These are phyloP conservation scores for Callithrix jacchus DNA, from an alignment of 2,113 vertebrate species.

Conservation along the genomic window DNA sequence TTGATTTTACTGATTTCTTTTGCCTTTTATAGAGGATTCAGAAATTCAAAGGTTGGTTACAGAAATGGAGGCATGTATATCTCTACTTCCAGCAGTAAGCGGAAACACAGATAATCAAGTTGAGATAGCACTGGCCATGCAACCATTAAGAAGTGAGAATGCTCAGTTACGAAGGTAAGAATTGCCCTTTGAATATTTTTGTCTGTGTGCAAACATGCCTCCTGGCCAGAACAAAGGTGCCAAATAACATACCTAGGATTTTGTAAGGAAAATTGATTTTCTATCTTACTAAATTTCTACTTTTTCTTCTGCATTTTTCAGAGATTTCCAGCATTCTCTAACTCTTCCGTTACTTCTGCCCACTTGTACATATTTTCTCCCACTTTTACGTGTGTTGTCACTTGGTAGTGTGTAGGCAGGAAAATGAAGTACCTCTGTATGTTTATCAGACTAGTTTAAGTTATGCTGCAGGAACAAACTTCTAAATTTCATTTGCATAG, in stretches of 20 bases:
- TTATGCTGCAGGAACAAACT: background rate
- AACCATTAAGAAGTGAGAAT: conserved; percentile 89
- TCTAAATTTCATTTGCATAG: background rate
- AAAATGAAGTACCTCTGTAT: background rate
- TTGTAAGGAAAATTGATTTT: background rate
- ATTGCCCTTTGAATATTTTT: conserved; percentile 13
- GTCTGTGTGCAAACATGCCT: background rate
- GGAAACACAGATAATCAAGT: conserved; percentile 80
- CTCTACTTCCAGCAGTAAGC: conserved; percentile 81
- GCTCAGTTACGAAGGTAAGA: conserved; percentile 88
- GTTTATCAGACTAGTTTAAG: background rate
- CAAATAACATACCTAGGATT: background rate
- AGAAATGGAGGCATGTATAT: conserved; percentile 87
- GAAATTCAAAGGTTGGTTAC: conserved; percentile 86
- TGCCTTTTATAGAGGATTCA: conserved; percentile 80
- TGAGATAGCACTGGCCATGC: conserved; percentile 86
- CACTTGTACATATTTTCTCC: background rate
- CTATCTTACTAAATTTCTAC: background rate
- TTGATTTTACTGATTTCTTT: conserved; percentile 31
- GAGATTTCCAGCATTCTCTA: background rate
- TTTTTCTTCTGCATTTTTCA: background rate
- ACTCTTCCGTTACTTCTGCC: background rate
- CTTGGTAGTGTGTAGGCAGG: background rate
- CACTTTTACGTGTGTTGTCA: background rate
- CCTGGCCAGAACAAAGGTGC: background rate